A percentile compares a stretch with the other conserved stretches of the same genome.
Evolutionary conservation across 1,140 invertebrate genomes (phyloP).

Genomic region (Polyergus mexicanus): DNA sequence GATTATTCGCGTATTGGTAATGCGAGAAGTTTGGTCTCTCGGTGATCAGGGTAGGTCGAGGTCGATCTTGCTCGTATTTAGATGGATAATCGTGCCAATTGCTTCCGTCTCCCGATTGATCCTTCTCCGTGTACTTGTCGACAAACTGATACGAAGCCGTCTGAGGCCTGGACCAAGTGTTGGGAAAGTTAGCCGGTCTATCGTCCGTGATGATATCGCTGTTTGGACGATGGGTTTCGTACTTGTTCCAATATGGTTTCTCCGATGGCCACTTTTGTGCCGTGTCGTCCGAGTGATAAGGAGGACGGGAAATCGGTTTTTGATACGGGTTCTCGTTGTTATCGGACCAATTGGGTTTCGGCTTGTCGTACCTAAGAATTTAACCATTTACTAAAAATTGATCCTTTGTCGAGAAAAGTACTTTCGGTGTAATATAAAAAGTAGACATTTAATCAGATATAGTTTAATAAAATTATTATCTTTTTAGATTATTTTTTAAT

Average conservation of each 20-base stretch:
- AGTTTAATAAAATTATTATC: neutral
- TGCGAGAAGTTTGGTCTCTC: constrained; percentile 82
- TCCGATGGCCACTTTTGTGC: constrained; percentile 85
- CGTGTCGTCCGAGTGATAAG: constrained; percentile 73
- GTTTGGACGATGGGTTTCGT: constrained; percentile 73
- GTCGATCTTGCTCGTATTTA: constrained; percentile 74
- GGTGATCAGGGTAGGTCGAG: constrained; percentile 68
- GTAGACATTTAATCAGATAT: neutral
- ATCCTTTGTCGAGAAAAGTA: neutral
- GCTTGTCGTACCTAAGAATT: constrained; percentile 80
- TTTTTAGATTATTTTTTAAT: neutral
- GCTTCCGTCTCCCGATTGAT: constrained; percentile 72
- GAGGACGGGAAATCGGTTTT: constrained; percentile 69
- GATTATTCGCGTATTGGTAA: constrained; percentile 82
- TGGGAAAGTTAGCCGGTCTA: constrained; percentile 89
- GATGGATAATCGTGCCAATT: constrained; percentile 80
- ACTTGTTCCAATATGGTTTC: constrained; percentile 81
- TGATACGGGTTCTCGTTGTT: constrained; percentile 81
- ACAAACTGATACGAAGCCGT: constrained; percentile 73
- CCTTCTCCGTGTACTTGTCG: constrained; percentile 79
- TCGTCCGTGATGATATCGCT: constrained; percentile 90
- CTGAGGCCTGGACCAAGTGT: constrained; percentile 81
- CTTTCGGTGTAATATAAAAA: neutral
- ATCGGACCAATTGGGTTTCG: constrained; percentile 80
- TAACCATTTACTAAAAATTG: neutral